Evolutionary conservation across 2,797 vertebrate genomes (phyloP).

Genomic region (Sebastes miniatus): DNA sequence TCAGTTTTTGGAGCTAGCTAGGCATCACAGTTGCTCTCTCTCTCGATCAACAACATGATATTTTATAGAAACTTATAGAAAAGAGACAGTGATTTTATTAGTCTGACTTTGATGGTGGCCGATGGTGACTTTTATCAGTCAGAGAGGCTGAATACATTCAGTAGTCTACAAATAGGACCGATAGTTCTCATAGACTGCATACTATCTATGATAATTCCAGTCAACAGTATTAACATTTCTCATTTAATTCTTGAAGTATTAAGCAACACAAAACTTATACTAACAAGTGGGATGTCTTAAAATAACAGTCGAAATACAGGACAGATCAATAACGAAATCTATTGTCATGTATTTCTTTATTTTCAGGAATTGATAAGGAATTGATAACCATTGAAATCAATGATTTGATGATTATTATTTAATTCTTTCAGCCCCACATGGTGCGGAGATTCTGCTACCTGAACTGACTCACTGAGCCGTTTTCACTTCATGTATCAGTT

Average conservation of each 20-base stretch:
- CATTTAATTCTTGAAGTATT: not conserved
- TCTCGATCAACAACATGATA: not conserved
- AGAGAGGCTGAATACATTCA: not conserved
- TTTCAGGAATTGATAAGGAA: not conserved
- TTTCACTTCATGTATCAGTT: not conserved
- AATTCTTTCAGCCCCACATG: not conserved
- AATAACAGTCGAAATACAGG: not conserved
- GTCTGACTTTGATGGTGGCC: not conserved
- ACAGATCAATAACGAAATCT: not conserved
- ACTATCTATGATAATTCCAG: not conserved
- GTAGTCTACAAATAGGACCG: not conserved
- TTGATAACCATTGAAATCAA: too few relatives aligned
- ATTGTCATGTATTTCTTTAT: not conserved
- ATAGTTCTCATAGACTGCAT: not conserved
- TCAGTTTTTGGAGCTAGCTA: not conserved
- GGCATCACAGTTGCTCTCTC: too few relatives aligned
- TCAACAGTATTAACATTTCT: not conserved
- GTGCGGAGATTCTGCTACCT: not conserved
- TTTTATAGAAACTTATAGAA: not conserved
- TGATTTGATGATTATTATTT: too few relatives aligned
- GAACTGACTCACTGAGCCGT: not conserved
- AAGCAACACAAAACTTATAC: not conserved
- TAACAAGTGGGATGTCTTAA: not conserved
- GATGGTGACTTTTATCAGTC: not conserved
- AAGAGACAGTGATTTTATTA: not conserved